Evolutionary conservation across 2,797 vertebrate species (phyloP).

Genomic region (Danio choprae): DNA sequence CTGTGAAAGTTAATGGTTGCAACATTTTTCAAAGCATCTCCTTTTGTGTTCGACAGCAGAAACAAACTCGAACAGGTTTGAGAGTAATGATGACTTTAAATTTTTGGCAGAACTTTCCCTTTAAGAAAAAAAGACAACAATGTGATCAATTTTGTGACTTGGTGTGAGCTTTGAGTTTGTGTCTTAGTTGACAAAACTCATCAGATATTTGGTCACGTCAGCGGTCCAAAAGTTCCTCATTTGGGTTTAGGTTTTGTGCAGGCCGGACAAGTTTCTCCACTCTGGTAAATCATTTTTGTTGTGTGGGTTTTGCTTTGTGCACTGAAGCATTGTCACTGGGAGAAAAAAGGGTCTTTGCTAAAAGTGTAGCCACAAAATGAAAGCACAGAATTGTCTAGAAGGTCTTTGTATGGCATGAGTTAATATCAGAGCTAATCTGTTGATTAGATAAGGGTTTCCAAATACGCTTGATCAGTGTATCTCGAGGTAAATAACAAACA

Average conservation of each 20-base stretch:
- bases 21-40: too few relatives aligned
- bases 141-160: background rate
- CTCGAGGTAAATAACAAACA: too few relatives aligned
- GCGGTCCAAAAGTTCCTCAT: background rate
- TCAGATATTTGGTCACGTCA: background rate
- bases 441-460: background rate
- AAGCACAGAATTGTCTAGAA: conserved; percentile 11
- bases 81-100: too few relatives aligned
- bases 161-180: background rate
- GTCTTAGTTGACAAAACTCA: background rate
- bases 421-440: background rate
- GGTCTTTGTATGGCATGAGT: background rate
- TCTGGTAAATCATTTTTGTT: background rate
- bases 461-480: too few relatives aligned
- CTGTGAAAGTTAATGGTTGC: too few relatives aligned
- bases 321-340: background rate
- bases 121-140: too few relatives aligned
- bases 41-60: too few relatives aligned
- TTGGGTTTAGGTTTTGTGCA: background rate
- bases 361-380: conserved; percentile 9
- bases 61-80: too few relatives aligned
- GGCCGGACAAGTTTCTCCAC: conserved; percentile 1
- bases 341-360: background rate
- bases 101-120: too few relatives aligned
- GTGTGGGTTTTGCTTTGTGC: conserved; percentile 1